These are phyloP conservation scores for Leucoraja ocellata DNA, from an alignment of 2,797 vertebrate species.

Conservation along the genomic window DNA sequence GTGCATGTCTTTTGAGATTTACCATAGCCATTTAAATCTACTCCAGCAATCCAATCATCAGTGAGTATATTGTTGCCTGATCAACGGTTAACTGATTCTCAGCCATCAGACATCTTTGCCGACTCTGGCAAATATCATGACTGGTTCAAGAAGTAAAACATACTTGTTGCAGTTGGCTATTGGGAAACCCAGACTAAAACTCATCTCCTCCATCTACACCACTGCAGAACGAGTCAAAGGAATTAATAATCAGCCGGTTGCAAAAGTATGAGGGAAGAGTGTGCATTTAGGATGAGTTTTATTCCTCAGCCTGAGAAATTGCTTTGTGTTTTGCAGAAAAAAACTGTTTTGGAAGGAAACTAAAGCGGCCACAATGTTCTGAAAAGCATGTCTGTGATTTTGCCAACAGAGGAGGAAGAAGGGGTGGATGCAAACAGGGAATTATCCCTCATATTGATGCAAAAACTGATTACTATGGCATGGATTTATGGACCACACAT, in stretches of 20 bases:
- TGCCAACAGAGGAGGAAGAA: not conserved
- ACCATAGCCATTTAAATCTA: not conserved
- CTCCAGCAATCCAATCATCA: not conserved
- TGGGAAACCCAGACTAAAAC: not conserved
- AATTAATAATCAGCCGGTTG: not conserved
- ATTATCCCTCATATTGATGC: not conserved
- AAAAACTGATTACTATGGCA: not conserved
- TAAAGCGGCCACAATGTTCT: not conserved
- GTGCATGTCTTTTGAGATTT: not conserved
- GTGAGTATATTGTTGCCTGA: not conserved
- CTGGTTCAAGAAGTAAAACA: not conserved
- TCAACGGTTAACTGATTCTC: not conserved
- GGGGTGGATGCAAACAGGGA: not conserved
- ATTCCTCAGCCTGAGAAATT: not conserved
- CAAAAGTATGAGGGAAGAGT: not conserved
- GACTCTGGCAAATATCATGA: not conserved
- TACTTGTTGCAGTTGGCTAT: not conserved
- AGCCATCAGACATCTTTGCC: not conserved
- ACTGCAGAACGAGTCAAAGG: not conserved
- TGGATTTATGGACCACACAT: not conserved
- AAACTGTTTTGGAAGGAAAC: not conserved
- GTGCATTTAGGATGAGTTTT: not conserved
- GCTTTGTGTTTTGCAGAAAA: not conserved
- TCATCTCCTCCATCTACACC: not conserved
- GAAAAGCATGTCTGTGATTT: not conserved